Percentiles rank a stretch among this genome's conserved stretches.
Conservation (phyloP, 2,113 vertebrate species). For the Motacilla alba region DNA sequence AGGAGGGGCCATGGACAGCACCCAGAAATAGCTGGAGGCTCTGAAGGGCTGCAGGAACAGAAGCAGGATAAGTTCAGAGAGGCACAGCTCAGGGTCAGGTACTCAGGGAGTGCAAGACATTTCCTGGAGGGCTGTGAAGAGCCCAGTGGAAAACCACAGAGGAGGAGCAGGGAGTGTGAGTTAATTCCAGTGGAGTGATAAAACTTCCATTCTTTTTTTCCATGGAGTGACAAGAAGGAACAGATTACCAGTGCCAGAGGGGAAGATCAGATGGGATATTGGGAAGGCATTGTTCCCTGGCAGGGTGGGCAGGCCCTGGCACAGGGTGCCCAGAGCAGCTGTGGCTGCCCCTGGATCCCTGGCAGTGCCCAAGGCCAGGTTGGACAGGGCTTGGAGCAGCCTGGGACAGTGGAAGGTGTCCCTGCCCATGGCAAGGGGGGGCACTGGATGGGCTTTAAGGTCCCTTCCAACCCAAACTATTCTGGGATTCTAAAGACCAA, state of each 20-base stretch:
- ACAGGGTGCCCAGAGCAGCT: neutral
- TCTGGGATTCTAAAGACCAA: neutral
- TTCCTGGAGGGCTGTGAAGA: neutral
- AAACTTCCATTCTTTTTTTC: neutral
- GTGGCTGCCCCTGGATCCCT: neutral
- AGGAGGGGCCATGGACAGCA: neutral
- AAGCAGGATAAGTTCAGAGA: neutral
- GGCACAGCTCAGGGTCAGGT: neutral
- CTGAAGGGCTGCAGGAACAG: neutral
- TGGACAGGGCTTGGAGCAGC: neutral
- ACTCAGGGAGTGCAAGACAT: neutral
- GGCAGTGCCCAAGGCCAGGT: neutral
- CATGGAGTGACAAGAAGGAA: neutral
- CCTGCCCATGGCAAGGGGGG: neutral
- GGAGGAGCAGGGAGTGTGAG: neutral
- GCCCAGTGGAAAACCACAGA: neutral
- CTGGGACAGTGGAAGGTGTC: neutral
- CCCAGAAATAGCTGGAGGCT: neutral
- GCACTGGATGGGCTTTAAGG: fast-evolving
- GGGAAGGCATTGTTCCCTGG: neutral
- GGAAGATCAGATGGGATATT: fast-evolving
- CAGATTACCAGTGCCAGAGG: fast-evolving
- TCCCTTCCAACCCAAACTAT: neutral
- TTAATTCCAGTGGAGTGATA: neutral
- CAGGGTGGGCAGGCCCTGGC: neutral